Evolutionary conservation across 2,888 invertebrate genomes (phyloP).

Genomic region (Therioaphis trifolii): DNA sequence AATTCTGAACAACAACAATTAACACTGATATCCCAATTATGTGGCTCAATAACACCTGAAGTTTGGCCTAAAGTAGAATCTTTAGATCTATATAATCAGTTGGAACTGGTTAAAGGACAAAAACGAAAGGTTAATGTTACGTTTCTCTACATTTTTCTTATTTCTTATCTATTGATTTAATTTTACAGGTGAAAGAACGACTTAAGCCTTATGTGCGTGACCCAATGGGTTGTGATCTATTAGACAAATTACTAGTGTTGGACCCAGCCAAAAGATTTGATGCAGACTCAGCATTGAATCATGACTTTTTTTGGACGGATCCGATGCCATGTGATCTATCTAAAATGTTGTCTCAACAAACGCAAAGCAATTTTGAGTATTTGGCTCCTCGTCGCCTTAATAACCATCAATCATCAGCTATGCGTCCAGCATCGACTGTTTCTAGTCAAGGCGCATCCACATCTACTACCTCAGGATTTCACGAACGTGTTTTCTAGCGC

Average conservation of each 20-base stretch:
- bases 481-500: constrained; percentile 82
- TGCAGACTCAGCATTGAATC: constrained; percentile 92
- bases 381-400: constrained; percentile 81
- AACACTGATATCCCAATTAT: constrained; percentile 92
- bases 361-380: constrained; percentile 95
- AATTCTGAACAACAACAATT: constrained; percentile 97
- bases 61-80: constrained; percentile 94
- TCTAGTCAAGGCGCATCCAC: constrained; percentile 69
- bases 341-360: constrained; percentile 91
- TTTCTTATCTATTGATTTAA: neutral
- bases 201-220: constrained; percentile 91
- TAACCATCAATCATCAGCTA: constrained; percentile 77
- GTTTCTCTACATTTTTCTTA: neutral
- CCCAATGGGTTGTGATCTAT: constrained; percentile 88
- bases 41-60: constrained; percentile 93
- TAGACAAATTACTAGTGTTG: constrained; percentile 90
- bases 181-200: constrained; percentile 78
- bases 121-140: constrained; percentile 77
- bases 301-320: constrained; percentile 98
- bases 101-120: constrained; percentile 88
- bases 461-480: constrained; percentile 79
- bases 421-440: constrained; percentile 68
- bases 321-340: constrained; percentile 93
- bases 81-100: constrained; percentile 86
- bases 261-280: constrained; percentile 91